Evolutionary conservation across 1,140 invertebrate species (phyloP).

Genomic region (Eumaeus atala): DNA sequence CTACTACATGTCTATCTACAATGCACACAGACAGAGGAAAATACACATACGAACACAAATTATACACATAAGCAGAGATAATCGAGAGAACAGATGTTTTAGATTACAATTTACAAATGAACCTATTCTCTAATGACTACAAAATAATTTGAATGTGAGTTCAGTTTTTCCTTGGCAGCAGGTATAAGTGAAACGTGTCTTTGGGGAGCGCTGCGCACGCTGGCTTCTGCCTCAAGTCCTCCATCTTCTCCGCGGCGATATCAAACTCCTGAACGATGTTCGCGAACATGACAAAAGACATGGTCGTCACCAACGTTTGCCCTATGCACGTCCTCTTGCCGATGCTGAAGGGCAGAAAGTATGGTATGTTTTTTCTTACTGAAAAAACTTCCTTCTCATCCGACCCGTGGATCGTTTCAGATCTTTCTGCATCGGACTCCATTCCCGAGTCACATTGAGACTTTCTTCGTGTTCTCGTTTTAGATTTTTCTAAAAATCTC

Average conservation of each 20-base stretch:
- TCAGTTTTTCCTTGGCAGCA: conserved; percentile 72
- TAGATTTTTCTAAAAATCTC: conserved; percentile 79
- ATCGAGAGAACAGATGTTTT: not conserved
- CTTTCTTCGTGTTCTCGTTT: conserved; percentile 61
- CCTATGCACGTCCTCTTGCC: conserved; percentile 92
- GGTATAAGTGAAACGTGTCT: conserved; percentile 77
- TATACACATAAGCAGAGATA: not conserved
- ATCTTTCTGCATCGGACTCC: conserved; percentile 65
- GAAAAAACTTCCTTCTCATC: conserved; percentile 55
- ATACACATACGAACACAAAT: too few relatives aligned
- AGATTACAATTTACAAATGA: not conserved
- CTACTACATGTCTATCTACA: not conserved
- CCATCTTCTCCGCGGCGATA: conserved; percentile 74
- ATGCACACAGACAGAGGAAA: not conserved
- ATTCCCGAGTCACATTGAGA: conserved; percentile 72
- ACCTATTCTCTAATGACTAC: conserved; percentile 2
- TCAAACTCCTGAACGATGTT: conserved; percentile 85
- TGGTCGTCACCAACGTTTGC: conserved; percentile 86
- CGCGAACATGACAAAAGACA: conserved; percentile 83
- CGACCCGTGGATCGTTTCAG: conserved; percentile 28
- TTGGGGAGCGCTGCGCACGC: conserved; percentile 82
- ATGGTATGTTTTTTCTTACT: conserved; percentile 75
- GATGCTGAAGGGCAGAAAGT: conserved; percentile 91
- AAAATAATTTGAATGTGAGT: conserved; percentile 14
- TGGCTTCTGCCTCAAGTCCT: conserved; percentile 75